Percentiles rank a stretch among this genome's conserved stretches.
Evolutionary conservation across 2,888 invertebrate genomes (phyloP).

Genomic region (Tenthredo distinguenda): DNA sequence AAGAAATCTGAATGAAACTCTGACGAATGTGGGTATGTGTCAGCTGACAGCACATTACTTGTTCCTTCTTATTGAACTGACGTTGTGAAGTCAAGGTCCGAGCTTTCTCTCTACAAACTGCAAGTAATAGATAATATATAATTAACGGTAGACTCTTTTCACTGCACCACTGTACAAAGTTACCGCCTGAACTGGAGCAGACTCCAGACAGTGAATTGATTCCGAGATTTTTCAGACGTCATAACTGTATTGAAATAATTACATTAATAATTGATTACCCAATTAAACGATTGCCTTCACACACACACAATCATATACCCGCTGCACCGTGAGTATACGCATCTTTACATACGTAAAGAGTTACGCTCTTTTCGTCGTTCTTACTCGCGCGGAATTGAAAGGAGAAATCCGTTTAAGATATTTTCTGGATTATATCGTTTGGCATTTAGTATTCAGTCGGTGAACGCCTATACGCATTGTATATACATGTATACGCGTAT

Average conservation of each 20-base stretch:
- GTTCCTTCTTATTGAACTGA: conserved; percentile 42
- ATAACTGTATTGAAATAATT: conserved; percentile 20
- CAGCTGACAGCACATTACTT: conserved; percentile 33
- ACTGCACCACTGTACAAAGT: neutral
- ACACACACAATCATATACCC: neutral
- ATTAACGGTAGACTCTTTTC: conserved; percentile 35
- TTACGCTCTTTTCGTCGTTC: neutral
- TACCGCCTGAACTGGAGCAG: neutral
- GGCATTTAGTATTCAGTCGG: conserved; percentile 6
- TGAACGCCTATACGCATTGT: neutral
- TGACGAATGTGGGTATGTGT: neutral
- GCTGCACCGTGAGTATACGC: neutral
- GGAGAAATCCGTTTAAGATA: conserved; percentile 42
- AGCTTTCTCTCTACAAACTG: conserved; percentile 32
- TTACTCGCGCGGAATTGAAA: conserved; percentile 10
- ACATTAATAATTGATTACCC: conserved; percentile 36
- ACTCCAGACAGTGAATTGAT: conserved; percentile 20
- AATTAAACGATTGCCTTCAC: neutral
- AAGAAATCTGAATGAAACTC: neutral
- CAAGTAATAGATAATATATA: conserved; percentile 39
- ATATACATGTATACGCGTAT: neutral
- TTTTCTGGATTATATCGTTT: conserved; percentile 18
- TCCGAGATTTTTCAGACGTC: conserved; percentile 17
- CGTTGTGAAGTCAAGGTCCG: conserved; percentile 42
- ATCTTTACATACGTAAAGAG: too few relatives aligned